Evolutionary conservation across 2,113 vertebrate species (phyloP).

Genomic region (Nesogale talazaci): DNA sequence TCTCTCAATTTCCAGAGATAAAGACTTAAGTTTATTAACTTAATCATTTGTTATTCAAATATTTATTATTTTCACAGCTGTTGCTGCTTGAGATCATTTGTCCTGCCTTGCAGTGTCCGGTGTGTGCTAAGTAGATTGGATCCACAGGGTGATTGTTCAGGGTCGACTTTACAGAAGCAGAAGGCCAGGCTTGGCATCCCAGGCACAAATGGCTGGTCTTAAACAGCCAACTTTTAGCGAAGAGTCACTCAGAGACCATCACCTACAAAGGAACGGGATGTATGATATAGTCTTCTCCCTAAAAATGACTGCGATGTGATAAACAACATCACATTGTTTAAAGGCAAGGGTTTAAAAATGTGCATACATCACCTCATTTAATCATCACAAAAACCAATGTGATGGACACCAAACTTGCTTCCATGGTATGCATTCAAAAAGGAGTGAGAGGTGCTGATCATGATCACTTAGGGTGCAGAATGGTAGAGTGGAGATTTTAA

Average conservation of each 20-base stretch:
- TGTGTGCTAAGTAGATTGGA: neutral
- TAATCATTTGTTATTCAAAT: neutral
- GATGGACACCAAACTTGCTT: neutral
- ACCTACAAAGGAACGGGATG: too few species aligned
- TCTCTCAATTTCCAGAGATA: conserved; percentile 15
- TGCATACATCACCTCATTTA: neutral
- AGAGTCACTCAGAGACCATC: too few species aligned
- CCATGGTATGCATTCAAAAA: neutral
- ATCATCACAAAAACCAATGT: neutral
- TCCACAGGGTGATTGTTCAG: neutral
- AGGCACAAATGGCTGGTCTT: neutral
- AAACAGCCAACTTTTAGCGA: neutral
- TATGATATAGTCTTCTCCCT: too few species aligned
- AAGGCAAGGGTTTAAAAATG: too few species aligned
- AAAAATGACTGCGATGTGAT: too few species aligned
- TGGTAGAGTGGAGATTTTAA: conserved; percentile 10
- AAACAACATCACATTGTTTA: too few species aligned
- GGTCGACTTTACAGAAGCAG: neutral
- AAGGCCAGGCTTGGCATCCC: neutral
- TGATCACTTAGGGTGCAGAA: neutral
- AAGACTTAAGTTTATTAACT: conserved; percentile 19
- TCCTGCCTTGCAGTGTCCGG: too few species aligned
- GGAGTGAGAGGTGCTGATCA: neutral
- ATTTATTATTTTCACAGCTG: neutral
- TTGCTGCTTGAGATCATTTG: neutral